A percentile compares a stretch with the other conserved stretches of the same genome.
Conservation (phyloP, 2,797 vertebrate species). For the Anguilla megastoma region DNA sequence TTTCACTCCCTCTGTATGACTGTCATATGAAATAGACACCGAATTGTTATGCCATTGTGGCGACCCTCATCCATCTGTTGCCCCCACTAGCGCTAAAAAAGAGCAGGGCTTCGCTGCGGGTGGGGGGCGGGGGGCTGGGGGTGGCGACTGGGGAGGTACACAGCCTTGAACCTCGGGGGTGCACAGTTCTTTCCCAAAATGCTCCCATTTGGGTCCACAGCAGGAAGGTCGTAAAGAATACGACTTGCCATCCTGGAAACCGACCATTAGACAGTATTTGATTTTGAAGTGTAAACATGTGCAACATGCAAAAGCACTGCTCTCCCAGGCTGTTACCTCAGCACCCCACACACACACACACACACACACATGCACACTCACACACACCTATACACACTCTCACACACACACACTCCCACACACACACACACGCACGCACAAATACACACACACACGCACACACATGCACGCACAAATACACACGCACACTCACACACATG, state of each 20-base stretch:
- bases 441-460: not conserved
- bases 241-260: not conserved
- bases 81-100: not conserved
- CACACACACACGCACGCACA: too few species aligned
- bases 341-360: not conserved
- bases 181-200: not conserved
- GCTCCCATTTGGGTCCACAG: not conserved
- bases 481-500: not conserved
- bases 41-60: slow-evolving; percentile 82
- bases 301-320: not conserved
- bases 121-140: not conserved
- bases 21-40: slow-evolving; percentile 71
- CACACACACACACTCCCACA: not conserved
- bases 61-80: slow-evolving; percentile 43
- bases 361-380: not conserved
- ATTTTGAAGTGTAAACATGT: slow-evolving; percentile 7
- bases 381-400: not conserved
- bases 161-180: not conserved
- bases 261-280: not conserved
- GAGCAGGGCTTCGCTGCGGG: not conserved
- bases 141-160: not conserved
- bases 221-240: not conserved
- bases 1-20: slow-evolving; percentile 63
- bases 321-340: not conserved
- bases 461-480: not conserved